Conservation (phyloP, 2,888 invertebrate genomes). For the Drosophila falleni region DNA sequence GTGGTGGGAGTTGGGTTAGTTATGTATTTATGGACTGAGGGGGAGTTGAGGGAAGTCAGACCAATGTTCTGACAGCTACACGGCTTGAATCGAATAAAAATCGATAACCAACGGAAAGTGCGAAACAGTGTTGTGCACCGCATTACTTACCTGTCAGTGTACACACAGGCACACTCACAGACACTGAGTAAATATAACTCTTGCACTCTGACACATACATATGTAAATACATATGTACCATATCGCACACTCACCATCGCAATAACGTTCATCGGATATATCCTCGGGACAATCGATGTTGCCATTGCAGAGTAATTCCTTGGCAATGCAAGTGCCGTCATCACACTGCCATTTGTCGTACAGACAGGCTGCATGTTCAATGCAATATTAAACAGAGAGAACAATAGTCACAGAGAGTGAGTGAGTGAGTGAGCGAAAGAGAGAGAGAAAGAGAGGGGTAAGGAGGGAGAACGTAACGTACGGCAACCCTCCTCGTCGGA, state of each 20-base stretch:
- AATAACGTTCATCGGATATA: slow-evolving; percentile 91
- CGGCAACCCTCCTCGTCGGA: slow-evolving; percentile 89
- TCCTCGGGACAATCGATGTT: slow-evolving; percentile 90
- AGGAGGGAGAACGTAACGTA: slow-evolving; percentile 85
- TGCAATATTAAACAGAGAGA: slow-evolving; percentile 4
- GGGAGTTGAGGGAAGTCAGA: background rate
- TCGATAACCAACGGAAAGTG: slow-evolving; percentile 27
- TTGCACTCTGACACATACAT: background rate
- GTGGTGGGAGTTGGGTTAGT: slow-evolving; percentile 18
- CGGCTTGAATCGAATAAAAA: background rate
- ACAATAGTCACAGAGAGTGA: slow-evolving; percentile 3
- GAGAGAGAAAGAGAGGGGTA: background rate
- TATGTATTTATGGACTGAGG: background rate
- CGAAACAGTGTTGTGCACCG: slow-evolving; percentile 32
- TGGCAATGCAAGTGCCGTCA: slow-evolving; percentile 89
- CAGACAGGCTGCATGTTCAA: slow-evolving; percentile 87
- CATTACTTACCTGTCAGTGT: slow-evolving; percentile 39
- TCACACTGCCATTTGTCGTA: slow-evolving; percentile 91
- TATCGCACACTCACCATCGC: slow-evolving; percentile 85
- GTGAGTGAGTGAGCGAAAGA: background rate
- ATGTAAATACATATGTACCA: background rate
- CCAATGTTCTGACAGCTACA: slow-evolving; percentile 20
- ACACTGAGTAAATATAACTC: background rate
- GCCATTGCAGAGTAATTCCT: slow-evolving; percentile 88
- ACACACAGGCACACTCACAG: slow-evolving; percentile 4